Evolutionary conservation across 2,113 vertebrate species (phyloP).

Genomic region (Leptodactylus fuscus): DNA sequence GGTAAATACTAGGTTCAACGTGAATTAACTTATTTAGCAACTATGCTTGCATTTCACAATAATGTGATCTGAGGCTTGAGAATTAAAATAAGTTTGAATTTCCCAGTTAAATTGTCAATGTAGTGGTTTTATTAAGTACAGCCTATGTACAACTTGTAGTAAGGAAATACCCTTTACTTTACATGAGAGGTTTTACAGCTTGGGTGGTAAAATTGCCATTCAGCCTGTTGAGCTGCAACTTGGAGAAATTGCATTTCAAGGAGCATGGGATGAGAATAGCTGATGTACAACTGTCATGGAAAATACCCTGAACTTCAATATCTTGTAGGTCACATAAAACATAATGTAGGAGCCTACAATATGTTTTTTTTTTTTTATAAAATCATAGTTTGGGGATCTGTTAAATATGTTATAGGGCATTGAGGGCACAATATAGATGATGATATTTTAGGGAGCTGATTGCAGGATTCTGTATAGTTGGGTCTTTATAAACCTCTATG

Average conservation of each 20-base stretch:
- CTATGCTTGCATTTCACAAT: not conserved
- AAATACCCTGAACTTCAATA: too few species aligned
- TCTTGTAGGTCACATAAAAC: too few species aligned
- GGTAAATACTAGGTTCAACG: not conserved
- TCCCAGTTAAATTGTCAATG: not conserved
- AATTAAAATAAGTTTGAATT: conserved; percentile 4
- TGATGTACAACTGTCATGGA: too few species aligned
- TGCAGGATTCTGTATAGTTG: too few species aligned
- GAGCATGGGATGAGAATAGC: not conserved
- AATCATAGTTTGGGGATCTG: too few species aligned
- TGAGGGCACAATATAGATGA: too few species aligned
- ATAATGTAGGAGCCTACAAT: too few species aligned
- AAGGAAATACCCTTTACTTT: not conserved
- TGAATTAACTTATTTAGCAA: not conserved
- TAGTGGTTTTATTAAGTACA: too few species aligned
- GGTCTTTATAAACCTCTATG: too few species aligned
- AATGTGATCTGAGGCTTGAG: not conserved
- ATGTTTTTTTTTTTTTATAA: too few species aligned
- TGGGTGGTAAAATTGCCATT: not conserved
- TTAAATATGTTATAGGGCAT: too few species aligned
- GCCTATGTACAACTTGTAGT: not conserved
- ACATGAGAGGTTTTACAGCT: not conserved
- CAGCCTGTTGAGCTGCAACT: not conserved
- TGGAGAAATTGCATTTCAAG: not conserved
- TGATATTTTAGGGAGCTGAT: too few species aligned